Percentiles rank a stretch among this genome's conserved stretches.
Conservation (phyloP, 35 echinoderm and acorn worm species). For the Nesometra sesokonis region DNA sequence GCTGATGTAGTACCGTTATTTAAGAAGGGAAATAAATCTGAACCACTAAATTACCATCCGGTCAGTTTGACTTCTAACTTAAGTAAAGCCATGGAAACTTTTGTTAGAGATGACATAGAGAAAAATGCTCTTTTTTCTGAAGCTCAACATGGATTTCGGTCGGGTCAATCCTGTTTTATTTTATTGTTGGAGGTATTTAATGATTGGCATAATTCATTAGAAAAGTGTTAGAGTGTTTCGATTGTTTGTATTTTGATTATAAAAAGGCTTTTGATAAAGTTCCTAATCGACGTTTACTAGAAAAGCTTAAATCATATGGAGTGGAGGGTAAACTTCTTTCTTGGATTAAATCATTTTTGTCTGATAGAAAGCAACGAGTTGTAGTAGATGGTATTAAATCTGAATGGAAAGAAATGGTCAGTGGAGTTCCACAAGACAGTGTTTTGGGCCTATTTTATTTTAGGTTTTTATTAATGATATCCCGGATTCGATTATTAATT, state of each 20-base stretch:
- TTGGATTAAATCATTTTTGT: too few species aligned
- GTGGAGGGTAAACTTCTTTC: too few species aligned
- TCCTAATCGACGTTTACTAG: too few species aligned
- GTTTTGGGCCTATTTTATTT: too few species aligned
- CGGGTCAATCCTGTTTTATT: constrained; percentile 18
- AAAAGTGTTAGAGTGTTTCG: not conserved
- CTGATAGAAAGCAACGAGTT: too few species aligned
- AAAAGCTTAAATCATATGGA: too few species aligned
- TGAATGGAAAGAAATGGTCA: too few species aligned
- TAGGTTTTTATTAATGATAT: too few species aligned
- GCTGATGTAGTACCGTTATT: not conserved
- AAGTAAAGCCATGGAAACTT: constrained; percentile 21
- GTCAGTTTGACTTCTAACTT: not conserved
- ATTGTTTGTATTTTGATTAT: not conserved
- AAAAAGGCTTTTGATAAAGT: too few species aligned
- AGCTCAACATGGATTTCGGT: constrained; percentile 27
- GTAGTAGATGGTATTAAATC: too few species aligned
- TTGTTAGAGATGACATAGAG: constrained; percentile 13
- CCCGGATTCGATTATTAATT: too few species aligned
- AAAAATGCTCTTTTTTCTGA: constrained; percentile 5
- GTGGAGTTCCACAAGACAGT: too few species aligned
- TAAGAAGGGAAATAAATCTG: not conserved
- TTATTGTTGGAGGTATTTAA: constrained; percentile 20
- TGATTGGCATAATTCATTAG: not conserved
- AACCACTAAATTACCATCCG: not conserved